Base-by-base conservation (phyloP, 2,113 vertebrate genomes). In the Prunella fulvescens region DNA sequence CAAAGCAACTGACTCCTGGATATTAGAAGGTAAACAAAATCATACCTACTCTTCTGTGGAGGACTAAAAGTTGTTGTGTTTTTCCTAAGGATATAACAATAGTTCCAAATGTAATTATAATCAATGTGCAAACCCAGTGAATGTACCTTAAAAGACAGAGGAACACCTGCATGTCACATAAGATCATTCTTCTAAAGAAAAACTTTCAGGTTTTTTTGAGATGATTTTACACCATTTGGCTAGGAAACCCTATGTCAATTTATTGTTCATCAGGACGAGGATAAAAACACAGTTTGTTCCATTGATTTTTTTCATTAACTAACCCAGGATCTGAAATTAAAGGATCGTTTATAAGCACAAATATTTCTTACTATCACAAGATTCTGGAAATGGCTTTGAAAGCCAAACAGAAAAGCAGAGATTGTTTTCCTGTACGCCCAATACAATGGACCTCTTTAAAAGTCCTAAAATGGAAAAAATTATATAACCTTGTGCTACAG, bases 41-140 rank as follows among this genome's bases (percentile, higher is more conserved):
- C 15, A 29, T 0, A 9, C 9, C 20, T n/a, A 16, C 4, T 44
- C 42, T 67, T 71, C 33, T 39, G 17, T 3, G 1, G 28, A 69
- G 18, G 12, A 56, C 10, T 71, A 11, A 14, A 47, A 62, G 44
- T 10, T 40, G 31, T 0, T 54, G 58, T 51, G 20, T 18, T 71
- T 81, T 62, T 84, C 33, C 20, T 58, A 93, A 88, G 31, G 31
- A 18, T 24, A 12, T 18, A 88, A 72, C 0, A 61, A 29, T 25
- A 78, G 26, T 24, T 53, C 54, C 39, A 88, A 85, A 35, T 4
- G 10, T 22, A 91, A 50, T 39, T 44, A 53, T 10, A 67, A 64
- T 11, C 25, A 12, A 82, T 60, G 3, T 18, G 24, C 13, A 39
- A 60, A 28, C 17, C 15, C 4, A 60, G 4, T 20, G 7, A 56